phyloP scores from a whole-genome alignment of 2,888 invertebrate genomes.

The Machimus atricapillus region DNA sequence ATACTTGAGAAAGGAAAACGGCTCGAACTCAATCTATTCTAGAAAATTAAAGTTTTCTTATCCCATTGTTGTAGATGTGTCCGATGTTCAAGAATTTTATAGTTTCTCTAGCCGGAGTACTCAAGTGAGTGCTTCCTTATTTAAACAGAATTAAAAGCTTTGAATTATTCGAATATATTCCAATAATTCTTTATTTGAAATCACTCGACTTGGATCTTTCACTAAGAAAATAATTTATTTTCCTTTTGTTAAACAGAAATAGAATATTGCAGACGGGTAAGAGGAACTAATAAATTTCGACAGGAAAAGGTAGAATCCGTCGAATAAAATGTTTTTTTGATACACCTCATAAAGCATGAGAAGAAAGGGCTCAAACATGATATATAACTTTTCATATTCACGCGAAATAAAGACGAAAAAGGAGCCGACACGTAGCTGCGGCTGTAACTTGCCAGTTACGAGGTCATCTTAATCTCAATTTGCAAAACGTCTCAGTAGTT shows the following conservation, averaged over 20 bases:
- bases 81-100: too few species aligned
- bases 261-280: neutral
- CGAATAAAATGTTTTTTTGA: neutral
- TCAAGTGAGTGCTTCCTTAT: too few species aligned
- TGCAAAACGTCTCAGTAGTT: slow-evolving; percentile 14
- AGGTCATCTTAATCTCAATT: slow-evolving; percentile 8
- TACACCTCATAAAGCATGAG: neutral
- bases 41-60: too few species aligned
- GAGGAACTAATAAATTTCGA: neutral
- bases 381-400: neutral
- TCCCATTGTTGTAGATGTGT: too few species aligned
- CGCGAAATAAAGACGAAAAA: neutral
- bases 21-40: too few species aligned
- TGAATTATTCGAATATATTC: neutral
- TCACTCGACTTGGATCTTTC: neutral
- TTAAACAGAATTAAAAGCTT: too few species aligned
- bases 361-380: neutral
- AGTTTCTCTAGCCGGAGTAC: too few species aligned
- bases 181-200: neutral
- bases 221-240: neutral
- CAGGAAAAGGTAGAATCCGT: neutral
- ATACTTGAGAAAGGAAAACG: too few species aligned
- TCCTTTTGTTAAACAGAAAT: neutral
- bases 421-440: neutral
- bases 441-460: neutral